Percentiles rank a stretch among this genome's conserved stretches.
Evolutionary conservation across 2,113 vertebrate species (phyloP).

Genomic region (Sylvia atricapilla): DNA sequence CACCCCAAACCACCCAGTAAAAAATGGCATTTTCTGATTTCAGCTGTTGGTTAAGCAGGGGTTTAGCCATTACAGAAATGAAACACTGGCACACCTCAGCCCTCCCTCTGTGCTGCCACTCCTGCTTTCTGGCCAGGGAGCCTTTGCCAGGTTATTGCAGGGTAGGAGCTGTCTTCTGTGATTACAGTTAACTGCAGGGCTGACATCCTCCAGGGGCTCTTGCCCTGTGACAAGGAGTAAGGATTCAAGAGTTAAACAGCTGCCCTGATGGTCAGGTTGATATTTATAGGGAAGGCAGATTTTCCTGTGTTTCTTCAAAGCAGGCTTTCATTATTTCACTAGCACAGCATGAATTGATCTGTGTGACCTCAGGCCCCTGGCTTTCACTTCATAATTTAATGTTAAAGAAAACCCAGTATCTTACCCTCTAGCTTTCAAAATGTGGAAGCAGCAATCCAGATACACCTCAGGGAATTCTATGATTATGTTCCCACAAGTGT

Average conservation of each 20-base stretch:
- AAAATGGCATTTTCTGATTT: background rate
- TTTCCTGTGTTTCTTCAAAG: slow-evolving; percentile 4
- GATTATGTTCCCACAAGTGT: background rate
- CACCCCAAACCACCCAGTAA: background rate
- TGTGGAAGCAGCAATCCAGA: background rate
- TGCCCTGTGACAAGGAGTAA: background rate
- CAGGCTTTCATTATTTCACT: background rate
- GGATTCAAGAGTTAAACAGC: background rate
- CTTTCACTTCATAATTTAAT: slow-evolving; percentile 13
- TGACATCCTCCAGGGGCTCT: background rate
- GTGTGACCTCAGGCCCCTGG: background rate
- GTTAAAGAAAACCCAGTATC: slow-evolving; percentile 14
- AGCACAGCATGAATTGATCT: slow-evolving; percentile 8
- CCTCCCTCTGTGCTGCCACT: background rate
- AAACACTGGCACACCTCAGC: background rate
- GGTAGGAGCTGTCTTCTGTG: background rate
- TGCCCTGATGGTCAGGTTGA: background rate
- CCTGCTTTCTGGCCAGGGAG: background rate
- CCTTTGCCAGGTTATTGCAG: background rate
- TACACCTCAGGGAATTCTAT: background rate
- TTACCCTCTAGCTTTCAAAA: slow-evolving; percentile 14
- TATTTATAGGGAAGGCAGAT: background rate
- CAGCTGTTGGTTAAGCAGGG: background rate
- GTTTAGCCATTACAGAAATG: background rate
- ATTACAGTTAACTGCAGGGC: background rate